Evolutionary conservation across 2,797 vertebrate genomes (phyloP), one percentile per base, ranked within the genome.

Genomic region (Peromyscus eremicus): DNA sequence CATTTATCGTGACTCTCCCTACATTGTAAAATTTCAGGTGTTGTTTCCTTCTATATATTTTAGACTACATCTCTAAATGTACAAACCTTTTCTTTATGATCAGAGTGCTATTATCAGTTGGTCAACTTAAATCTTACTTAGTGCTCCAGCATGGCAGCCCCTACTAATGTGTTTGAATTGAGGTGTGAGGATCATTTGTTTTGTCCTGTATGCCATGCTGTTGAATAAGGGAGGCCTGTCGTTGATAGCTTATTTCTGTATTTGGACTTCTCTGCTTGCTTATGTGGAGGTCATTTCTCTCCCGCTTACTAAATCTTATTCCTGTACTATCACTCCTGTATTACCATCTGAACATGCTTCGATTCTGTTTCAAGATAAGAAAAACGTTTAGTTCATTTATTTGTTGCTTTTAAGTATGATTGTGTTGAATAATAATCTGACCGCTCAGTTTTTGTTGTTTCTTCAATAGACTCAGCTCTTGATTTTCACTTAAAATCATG

Each of bases 401-500:
- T 97, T 95, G 25, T 25, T 88, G 21, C 73, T 77, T 91, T 95
- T 95, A 66, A 43, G 27, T 94, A 13, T 89, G 70, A 25, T 60
- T 97, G 32, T 32, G 0, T 82, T 92, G 86, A 85, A 93, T 95
- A 93, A 80, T 94, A 92, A 92, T 49, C 11, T 90, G 19, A 40
- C 87, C 29, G 83, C 76, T 96, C 13, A 57, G 29, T 87, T 96
- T 97, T 87, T 84, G 12, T 76, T 95, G 16, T 96, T 97, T 89
- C 43, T 92, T 89, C 57, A 71, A 84, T 98, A 99, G 99, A 99
- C 94, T 97, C 99, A 89, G 99, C 99, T 89, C 49, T 98, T 96
- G 99, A 99, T 62, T 96, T 98, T 68, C 75, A 98, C 98, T 98
- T 99, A n/a, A 98, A 98, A 97, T 92, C 99, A 83, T 98, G 99